Percentiles rank a stretch among this genome's conserved stretches.
Evolutionary conservation across 2,888 invertebrate genomes (phyloP).

Genomic region (Andrena bucephala): DNA sequence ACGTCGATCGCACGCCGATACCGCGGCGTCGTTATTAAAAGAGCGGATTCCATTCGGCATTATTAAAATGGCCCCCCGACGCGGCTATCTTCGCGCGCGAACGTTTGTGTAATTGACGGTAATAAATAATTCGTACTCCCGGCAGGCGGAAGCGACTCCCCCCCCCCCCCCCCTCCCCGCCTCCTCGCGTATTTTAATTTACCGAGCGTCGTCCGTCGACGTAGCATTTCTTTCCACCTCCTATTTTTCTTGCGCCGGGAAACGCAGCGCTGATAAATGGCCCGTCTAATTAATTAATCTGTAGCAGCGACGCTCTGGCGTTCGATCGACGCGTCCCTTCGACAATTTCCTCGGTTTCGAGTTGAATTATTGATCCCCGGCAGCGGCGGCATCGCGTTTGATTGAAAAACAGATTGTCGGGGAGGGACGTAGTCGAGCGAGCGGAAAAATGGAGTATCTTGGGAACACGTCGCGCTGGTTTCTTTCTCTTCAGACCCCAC

Average conservation of each 20-base stretch:
- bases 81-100: slow-evolving; percentile 5
- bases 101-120: slow-evolving; percentile 17
- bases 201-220: neutral
- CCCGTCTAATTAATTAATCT: slow-evolving; percentile 50
- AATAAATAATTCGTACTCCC: slow-evolving; percentile 36
- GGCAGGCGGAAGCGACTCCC: slow-evolving; percentile 2
- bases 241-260: neutral
- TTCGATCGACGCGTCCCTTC: slow-evolving; percentile 2
- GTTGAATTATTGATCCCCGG: slow-evolving; percentile 35
- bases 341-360: slow-evolving; percentile 25
- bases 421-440: neutral
- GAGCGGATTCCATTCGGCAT: neutral
- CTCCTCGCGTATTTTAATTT: slow-evolving; percentile 5
- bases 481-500: no score
- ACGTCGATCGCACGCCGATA: slow-evolving; percentile 19
- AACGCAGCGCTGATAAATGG: slow-evolving; percentile 43
- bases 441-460: no score
- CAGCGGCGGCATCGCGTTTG: neutral
- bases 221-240: no score
- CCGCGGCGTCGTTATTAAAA: slow-evolving; percentile 28
- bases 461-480: no score
- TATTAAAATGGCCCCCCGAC: slow-evolving; percentile 9
- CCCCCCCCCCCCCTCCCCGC: neutral
- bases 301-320: slow-evolving; percentile 8
- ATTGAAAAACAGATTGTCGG: neutral